Evolutionary conservation across 2,113 vertebrate genomes (phyloP).

Genomic region (western clawed frog (Xenopus tropicalis)): UCB_Xtro_10.0 CM004448.2:15705001-15705500

Average conservation of each 20-base stretch:
- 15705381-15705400: neutral
- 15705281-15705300: conserved; percentile 35
- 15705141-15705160: neutral
- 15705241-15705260: conserved; percentile 16
- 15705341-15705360: conserved; percentile 34
- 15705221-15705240: conserved; percentile 26
- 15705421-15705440: neutral
- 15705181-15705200: conserved; percentile 3
- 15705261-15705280: conserved; percentile 32
- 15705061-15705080: no score
- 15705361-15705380: conserved; percentile 36
- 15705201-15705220: conserved; percentile 24
- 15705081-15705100: neutral
- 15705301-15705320: conserved; percentile 7
- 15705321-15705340: conserved; percentile 7
- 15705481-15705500: conserved; percentile 3
- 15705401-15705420: neutral
- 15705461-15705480: neutral
- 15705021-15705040: no score
- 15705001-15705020: no score
- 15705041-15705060: no score
- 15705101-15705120: neutral
- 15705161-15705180: neutral
- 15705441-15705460: neutral
- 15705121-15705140: no score